Conservation (phyloP, 2,797 vertebrate species). For the Darevskia mixta region DNA sequence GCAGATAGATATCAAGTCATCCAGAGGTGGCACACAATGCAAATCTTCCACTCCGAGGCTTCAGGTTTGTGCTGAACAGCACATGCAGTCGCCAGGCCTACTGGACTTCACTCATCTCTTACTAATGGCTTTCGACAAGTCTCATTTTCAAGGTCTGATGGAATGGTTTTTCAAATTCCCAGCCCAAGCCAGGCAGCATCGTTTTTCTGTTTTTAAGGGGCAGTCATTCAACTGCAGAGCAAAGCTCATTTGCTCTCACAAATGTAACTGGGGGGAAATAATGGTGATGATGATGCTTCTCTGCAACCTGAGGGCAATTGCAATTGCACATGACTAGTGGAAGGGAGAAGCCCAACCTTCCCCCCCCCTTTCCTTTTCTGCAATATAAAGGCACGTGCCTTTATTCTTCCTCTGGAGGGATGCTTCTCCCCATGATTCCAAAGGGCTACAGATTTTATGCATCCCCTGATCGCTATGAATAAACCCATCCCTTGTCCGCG, state of each 20-base stretch:
- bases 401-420: conserved; percentile 13
- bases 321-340: neutral
- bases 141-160: conserved; percentile 16
- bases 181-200: neutral
- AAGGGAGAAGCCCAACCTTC: neutral
- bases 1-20: neutral
- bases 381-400: neutral
- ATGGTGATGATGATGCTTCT: neutral
- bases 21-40: neutral
- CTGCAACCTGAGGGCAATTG: conserved; percentile 2
- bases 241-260: neutral
- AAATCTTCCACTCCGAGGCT: conserved; percentile 5
- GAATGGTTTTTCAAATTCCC: conserved; percentile 41
- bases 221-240: neutral
- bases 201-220: neutral
- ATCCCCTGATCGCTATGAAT: conserved; percentile 14
- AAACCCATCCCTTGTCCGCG: neutral
- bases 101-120: neutral
- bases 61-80: conserved; percentile 3
- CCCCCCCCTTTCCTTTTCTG: neutral
- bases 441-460: neutral
- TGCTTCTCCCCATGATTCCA: conserved; percentile 1
- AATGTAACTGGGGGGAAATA: neutral
- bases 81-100: conserved; percentile 36
- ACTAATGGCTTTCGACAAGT: neutral